Percentiles rank a stretch among this genome's conserved stretches.
Evolutionary conservation across 2,888 invertebrate species (phyloP).

Genomic region (Megalurothrips usitatus): DNA sequence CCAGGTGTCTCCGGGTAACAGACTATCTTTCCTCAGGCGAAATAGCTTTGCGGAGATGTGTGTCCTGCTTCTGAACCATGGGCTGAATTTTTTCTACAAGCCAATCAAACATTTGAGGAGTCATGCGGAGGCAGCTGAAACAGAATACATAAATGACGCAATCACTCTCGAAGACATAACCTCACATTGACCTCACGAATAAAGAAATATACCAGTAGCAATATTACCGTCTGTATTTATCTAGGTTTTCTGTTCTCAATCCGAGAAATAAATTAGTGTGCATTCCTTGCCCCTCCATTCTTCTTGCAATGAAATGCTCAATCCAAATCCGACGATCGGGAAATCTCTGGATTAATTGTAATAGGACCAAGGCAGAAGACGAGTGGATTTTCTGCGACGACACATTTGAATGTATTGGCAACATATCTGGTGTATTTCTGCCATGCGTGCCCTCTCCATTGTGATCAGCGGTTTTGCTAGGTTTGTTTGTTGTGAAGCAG

Average conservation of each 20-base stretch:
- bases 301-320: not conserved
- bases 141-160: no score
- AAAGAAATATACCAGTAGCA: not conserved
- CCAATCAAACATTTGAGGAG: not conserved
- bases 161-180: not conserved
- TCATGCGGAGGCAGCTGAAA: not conserved
- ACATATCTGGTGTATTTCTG: no score
- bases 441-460: no score
- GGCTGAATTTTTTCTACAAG: not conserved
- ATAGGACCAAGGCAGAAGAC: no score
- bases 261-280: not conserved
- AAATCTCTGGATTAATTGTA: not conserved
- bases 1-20: not conserved
- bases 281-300: not conserved
- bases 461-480: no score
- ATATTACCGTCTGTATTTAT: not conserved
- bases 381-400: no score
- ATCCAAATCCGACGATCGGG: not conserved
- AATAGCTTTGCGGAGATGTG: not conserved
- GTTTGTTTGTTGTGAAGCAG: no score
- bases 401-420: no score
- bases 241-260: not conserved
- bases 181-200: not conserved
- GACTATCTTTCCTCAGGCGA: not conserved
- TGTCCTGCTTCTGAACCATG: not conserved